Conservation (phyloP, 1,140 invertebrate genomes). For the Caenorhabditis latens region DNA sequence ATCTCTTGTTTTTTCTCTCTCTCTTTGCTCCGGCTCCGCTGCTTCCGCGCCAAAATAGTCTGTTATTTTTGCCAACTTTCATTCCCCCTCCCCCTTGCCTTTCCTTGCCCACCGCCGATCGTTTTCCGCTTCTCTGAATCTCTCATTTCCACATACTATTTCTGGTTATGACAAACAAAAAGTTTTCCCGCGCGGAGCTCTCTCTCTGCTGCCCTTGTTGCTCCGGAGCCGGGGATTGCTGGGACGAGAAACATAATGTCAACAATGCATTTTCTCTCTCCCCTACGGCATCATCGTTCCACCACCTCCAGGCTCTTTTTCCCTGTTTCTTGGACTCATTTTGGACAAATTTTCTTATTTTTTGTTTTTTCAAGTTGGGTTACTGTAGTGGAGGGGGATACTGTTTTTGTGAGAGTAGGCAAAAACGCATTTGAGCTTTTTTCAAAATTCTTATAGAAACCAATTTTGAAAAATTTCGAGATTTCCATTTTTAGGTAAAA, state of each 20-base stretch:
- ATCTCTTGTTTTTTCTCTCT: constrained; percentile 26
- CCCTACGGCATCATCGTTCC: constrained; percentile 14
- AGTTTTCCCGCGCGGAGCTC: background rate
- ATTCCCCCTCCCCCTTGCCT: too few species aligned
- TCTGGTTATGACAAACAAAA: background rate
- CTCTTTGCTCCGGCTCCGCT: background rate
- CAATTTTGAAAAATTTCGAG: too few species aligned
- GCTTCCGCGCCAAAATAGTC: constrained; percentile 49
- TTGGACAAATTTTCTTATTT: background rate
- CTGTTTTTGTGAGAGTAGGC: too few species aligned
- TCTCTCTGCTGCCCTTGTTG: too few species aligned
- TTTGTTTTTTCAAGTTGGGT: background rate
- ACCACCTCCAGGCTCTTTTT: background rate
- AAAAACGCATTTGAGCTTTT: background rate
- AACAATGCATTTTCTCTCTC: background rate
- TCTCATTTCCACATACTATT: background rate
- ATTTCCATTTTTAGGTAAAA: too few species aligned
- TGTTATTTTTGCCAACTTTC: constrained; percentile 54
- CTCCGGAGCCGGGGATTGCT: constrained; percentile 21
- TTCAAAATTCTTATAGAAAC: background rate
- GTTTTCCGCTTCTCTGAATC: constrained; percentile 34
- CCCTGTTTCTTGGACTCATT: background rate
- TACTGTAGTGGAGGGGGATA: background rate
- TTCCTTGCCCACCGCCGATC: constrained; percentile 21
- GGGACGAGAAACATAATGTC: constrained; percentile 45